Evolutionary conservation across 2,113 vertebrate genomes (phyloP), one percentile per base, ranked within the genome.

Genomic region (Procavia capensis): DNA sequence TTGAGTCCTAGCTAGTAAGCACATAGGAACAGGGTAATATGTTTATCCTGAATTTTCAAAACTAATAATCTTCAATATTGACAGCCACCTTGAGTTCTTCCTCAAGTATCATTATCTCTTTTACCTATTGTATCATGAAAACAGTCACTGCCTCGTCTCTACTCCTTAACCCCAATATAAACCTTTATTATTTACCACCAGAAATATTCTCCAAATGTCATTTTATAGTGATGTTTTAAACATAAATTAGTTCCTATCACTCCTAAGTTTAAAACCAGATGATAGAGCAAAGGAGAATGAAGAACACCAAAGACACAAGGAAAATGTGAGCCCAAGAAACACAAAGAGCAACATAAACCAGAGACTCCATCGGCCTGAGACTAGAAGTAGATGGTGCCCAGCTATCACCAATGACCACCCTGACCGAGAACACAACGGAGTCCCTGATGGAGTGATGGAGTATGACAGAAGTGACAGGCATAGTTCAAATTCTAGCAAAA

Each of bases 21-120:
- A 6, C 14, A 25, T 90, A n/a, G 76, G 85, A 89, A 72, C 61
- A 74, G 54, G 39, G 43, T 19, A 17, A 78, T 59, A 74, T 39
- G 6, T 43, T 80, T 85, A 39, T 57, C 19, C n/a, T 74, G 66
- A 85, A 63, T 75, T 75, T 96, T 78, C 8, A 87, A 93, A 94
- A 54, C 47, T 59, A 59, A 27, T 80, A n/a, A 79, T 43, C 41
- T 82, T 92, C 14, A 57, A 3, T 66, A 16, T 36, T 90, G 11
- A 74, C 84, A 87, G 39, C 0, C 31, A 80, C 63, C 31, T 61
- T 17, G 36, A 91, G 41, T 39, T 25, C 43, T 75, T 13, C 39
- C 2, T 54, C 36, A 72, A 79, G 16, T 1, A 6, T 24, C 3
- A n/a, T n/a, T n/a, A n/a, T n/a, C n/a, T n/a, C n/a, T n/a, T n/a